Conservation (phyloP, 2,113 vertebrate genomes). For the Phodopus roborovskii region DNA sequence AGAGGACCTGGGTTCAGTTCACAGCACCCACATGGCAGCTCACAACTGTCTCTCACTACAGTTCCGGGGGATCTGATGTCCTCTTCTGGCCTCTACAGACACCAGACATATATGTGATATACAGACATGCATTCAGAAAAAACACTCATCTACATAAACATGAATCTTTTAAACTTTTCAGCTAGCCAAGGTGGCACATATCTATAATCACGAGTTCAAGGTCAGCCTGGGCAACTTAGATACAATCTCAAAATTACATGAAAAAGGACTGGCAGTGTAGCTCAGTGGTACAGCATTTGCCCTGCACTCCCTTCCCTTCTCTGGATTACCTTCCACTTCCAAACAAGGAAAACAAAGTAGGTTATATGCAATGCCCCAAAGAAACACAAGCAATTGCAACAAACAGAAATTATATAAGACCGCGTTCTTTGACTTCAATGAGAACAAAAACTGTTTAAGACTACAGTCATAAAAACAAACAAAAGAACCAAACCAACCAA, state of each 20-base stretch:
- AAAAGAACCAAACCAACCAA: too few species aligned
- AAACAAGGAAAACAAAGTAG: neutral
- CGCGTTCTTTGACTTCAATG: neutral
- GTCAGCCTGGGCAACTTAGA: neutral
- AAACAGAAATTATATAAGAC: neutral
- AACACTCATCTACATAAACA: neutral
- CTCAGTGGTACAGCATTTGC: neutral
- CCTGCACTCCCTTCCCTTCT: neutral
- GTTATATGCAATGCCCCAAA: neutral
- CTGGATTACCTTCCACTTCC: neutral
- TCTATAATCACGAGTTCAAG: neutral
- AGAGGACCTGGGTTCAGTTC: neutral
- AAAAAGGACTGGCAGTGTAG: neutral
- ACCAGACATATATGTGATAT: neutral
- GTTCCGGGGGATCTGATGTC: neutral
- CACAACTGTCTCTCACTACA: neutral
- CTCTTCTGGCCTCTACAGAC: neutral
- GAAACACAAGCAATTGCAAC: neutral
- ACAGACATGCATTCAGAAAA: neutral
- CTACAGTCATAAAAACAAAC: neutral
- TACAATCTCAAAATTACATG: neutral
- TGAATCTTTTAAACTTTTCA: neutral
- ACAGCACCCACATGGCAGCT: neutral
- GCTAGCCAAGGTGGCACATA: neutral
- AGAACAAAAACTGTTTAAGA: neutral